phyloP scores from a whole-genome alignment of 1,140 invertebrate genomes.

The Xylocopa sonorina region DNA sequence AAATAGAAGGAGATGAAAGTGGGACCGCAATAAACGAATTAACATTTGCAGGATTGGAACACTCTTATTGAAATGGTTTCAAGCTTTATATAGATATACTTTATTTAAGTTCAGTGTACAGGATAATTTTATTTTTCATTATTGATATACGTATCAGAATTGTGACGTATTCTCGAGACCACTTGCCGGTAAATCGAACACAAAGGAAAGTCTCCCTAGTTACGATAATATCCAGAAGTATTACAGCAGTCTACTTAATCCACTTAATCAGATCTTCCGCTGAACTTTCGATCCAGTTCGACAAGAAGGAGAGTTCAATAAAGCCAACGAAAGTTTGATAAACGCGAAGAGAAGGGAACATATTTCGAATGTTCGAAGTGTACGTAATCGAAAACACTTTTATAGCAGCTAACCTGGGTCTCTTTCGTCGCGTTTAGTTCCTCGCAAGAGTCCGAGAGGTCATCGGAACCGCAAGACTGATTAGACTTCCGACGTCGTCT shows the following conservation, averaged over 20 bases:
- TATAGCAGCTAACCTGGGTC: slow-evolving; percentile 73
- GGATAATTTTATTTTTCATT: slow-evolving; percentile 2
- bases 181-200: slow-evolving; percentile 22
- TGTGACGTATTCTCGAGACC: background rate
- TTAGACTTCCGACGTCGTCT: slow-evolving; percentile 77
- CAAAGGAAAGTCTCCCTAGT: slow-evolving; percentile 6
- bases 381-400: slow-evolving; percentile 8
- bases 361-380: background rate
- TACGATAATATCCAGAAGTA: slow-evolving; percentile 23
- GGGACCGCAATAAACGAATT: background rate
- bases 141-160: background rate
- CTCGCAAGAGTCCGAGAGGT: slow-evolving; percentile 78
- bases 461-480: slow-evolving; percentile 78
- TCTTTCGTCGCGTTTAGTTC: slow-evolving; percentile 78
- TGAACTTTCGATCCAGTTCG: slow-evolving; percentile 26
- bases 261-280: slow-evolving; percentile 25
- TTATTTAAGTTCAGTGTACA: background rate
- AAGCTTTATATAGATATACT: background rate
- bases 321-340: background rate
- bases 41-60: background rate
- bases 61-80: background rate
- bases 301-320: background rate
- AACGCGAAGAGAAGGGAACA: background rate
- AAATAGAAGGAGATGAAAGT: background rate
- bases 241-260: slow-evolving; percentile 48